Percentiles rank a stretch among this genome's conserved stretches.
Evolutionary conservation across 2,113 vertebrate genomes (phyloP).

Genomic region (Pollachius pollachius): DNA sequence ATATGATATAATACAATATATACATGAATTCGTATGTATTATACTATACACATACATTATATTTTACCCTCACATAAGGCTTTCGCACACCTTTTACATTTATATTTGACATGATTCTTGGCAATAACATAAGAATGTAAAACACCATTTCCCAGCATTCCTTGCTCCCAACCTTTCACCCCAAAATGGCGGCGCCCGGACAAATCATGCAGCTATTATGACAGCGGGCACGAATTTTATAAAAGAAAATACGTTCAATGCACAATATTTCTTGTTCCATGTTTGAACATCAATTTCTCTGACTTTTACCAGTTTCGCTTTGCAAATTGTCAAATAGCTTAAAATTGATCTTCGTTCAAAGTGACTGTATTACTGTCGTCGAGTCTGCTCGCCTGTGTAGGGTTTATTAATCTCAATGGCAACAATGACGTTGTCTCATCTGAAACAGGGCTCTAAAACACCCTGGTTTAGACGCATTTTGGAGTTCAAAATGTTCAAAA

Average conservation of each 20-base stretch:
- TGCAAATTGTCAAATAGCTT: neutral
- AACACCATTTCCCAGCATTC: slow-evolving; percentile 61
- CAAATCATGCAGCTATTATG: slow-evolving; percentile 16
- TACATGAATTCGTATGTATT: neutral
- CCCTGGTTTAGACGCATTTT: slow-evolving; percentile 34
- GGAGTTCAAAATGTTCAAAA: slow-evolving; percentile 54
- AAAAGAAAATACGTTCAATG: no score
- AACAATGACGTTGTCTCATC: slow-evolving; percentile 46
- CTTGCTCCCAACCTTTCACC: slow-evolving; percentile 27
- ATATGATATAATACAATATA: neutral
- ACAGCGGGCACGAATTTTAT: no score
- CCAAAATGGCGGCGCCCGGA: slow-evolving; percentile 64
- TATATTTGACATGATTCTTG: no score
- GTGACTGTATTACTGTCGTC: neutral
- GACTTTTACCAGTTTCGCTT: no score
- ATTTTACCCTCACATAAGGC: no score
- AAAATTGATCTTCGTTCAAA: neutral
- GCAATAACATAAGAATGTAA: neutral
- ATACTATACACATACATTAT: no score
- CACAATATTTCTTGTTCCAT: no score
- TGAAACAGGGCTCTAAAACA: slow-evolving; percentile 27
- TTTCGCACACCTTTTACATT: no score
- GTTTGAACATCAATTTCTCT: no score
- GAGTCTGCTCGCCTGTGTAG: neutral
- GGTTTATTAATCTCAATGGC: neutral